Evolutionary conservation across 2,113 vertebrate genomes (phyloP).

Genomic region (Alligator sinensis): DNA sequence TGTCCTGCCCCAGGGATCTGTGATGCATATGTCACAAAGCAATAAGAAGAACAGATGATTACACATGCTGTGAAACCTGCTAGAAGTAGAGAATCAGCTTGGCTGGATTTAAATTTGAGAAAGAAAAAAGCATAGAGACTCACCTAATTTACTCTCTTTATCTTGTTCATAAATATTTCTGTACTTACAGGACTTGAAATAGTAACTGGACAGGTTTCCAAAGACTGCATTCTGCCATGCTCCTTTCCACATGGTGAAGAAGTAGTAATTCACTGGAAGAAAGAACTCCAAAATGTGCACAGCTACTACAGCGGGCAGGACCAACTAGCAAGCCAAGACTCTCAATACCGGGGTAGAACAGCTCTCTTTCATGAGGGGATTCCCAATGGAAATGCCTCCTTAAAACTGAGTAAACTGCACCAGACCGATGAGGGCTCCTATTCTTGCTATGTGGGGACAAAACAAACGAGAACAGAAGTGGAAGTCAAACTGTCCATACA

Average conservation of each 20-base stretch:
- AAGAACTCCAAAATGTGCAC: slow-evolving; percentile 69
- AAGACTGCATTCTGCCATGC: slow-evolving; percentile 76
- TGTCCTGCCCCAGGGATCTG: background rate
- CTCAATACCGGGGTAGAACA: slow-evolving; percentile 66
- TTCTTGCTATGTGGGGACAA: slow-evolving; percentile 75
- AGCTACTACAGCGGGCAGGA: slow-evolving; percentile 65
- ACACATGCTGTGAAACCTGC: background rate
- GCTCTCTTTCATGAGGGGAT: slow-evolving; percentile 66
- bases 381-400: slow-evolving; percentile 74
- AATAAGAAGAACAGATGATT: fast-evolving
- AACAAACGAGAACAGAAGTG: background rate
- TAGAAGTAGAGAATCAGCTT: background rate
- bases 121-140: background rate
- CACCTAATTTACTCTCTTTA: background rate
- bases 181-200: background rate
- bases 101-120: background rate
- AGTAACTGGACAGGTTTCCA: slow-evolving; percentile 57
- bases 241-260: slow-evolving; percentile 49
- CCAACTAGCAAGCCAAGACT: slow-evolving; percentile 34
- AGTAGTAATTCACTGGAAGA: slow-evolving; percentile 80
- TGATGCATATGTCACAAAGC: background rate
- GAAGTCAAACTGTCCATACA: background rate
- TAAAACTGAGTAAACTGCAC: slow-evolving; percentile 55
- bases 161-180: background rate
- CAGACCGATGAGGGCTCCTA: slow-evolving; percentile 71